A percentile compares a stretch with the other conserved stretches of the same genome.
These are phyloP conservation scores for Siderastrea radians DNA, from an alignment of 92 coral and sea anemone genomes.

Conservation along the genomic window DNA sequence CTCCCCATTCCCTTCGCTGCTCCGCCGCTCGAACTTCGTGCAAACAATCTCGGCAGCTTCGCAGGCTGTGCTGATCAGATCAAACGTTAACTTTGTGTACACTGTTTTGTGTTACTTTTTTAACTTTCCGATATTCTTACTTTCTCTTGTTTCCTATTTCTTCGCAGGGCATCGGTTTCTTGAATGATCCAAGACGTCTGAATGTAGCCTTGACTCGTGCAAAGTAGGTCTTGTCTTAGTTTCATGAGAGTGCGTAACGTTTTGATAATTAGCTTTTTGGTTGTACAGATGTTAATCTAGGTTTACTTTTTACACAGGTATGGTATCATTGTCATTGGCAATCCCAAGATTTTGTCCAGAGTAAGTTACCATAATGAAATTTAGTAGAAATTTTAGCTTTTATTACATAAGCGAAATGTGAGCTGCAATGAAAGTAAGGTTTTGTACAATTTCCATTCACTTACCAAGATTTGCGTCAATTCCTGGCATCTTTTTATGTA, in stretches of 20 bases:
- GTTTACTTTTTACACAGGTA: constrained; percentile 62
- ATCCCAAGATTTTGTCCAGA: constrained; percentile 96
- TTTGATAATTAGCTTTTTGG: no score
- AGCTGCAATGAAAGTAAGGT: no score
- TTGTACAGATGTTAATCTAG: neutral
- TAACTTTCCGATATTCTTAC: neutral
- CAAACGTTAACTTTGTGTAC: neutral
- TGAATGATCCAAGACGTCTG: constrained; percentile 98
- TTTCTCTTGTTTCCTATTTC: neutral
- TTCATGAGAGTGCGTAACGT: neutral
- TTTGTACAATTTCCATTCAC: neutral
- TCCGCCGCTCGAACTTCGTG: no score
- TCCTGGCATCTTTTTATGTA: neutral
- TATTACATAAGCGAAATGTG: no score
- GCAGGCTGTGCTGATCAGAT: no score
- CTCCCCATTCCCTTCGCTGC: no score
- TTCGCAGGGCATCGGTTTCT: constrained; percentile 94
- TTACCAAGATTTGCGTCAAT: neutral
- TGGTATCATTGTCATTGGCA: constrained; percentile 97
- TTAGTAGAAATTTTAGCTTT: neutral
- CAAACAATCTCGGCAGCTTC: no score
- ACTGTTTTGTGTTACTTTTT: neutral
- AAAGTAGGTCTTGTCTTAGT: constrained; percentile 74
- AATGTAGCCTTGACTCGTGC: constrained; percentile 99
- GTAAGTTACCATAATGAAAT: constrained; percentile 46